Conservation (phyloP, 2,113 vertebrate genomes). For the Crotalus helleri region DNA sequence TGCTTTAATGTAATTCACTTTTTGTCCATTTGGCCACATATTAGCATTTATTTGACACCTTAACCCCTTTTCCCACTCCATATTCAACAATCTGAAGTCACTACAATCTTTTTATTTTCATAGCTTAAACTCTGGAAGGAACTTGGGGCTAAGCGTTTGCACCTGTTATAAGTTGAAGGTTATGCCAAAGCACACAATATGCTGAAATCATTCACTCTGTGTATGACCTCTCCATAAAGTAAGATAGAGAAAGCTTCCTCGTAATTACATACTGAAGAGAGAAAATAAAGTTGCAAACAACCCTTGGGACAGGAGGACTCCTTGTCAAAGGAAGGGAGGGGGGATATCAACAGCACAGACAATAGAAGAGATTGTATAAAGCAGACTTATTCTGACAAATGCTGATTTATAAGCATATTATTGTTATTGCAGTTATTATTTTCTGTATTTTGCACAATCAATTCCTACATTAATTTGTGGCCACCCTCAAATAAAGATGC, state of each 20-base stretch:
- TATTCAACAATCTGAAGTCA: slow-evolving; percentile 52
- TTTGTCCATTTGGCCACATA: slow-evolving; percentile 56
- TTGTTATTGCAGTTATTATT: slow-evolving; percentile 3
- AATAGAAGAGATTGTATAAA: slow-evolving; percentile 8
- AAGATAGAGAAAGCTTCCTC: slow-evolving; percentile 38
- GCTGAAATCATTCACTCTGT: slow-evolving; percentile 46
- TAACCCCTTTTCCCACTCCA: slow-evolving; percentile 51
- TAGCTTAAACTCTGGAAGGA: slow-evolving; percentile 49
- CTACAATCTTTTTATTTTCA: slow-evolving; percentile 29
- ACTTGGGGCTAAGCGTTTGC: slow-evolving; percentile 26
- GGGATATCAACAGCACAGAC: background rate
- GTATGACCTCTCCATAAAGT: slow-evolving; percentile 44
- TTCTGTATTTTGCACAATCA: slow-evolving; percentile 21
- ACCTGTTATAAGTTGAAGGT: slow-evolving; percentile 48
- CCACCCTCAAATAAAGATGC: slow-evolving; percentile 1
- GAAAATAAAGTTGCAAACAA: slow-evolving; percentile 46
- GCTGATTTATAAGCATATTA: slow-evolving; percentile 16
- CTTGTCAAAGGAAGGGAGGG: slow-evolving; percentile 2
- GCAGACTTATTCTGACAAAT: slow-evolving; percentile 8
- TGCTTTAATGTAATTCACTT: slow-evolving; percentile 48
- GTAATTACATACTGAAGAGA: slow-evolving; percentile 37
- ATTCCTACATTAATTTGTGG: slow-evolving; percentile 2
- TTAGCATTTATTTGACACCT: slow-evolving; percentile 58
- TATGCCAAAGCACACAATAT: slow-evolving; percentile 45
- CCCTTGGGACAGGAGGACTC: slow-evolving; percentile 34